Base-by-base conservation (phyloP, 2,113 vertebrate species). In the Eulemur macaco region DNA sequence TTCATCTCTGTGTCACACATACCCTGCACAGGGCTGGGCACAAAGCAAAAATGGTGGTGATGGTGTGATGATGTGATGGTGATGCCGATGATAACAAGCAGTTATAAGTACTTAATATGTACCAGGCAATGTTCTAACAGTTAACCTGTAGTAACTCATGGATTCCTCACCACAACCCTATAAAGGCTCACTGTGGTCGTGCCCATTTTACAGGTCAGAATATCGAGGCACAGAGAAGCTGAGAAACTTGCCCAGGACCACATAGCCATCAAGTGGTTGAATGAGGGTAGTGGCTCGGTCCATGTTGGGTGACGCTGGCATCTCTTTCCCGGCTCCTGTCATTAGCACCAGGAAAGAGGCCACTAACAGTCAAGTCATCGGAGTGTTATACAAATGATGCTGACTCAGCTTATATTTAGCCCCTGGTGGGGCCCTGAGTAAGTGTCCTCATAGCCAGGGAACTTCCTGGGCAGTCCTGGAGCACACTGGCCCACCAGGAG, bases 331-430 rank as follows among this genome's bases (percentile, higher is more conserved):
- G 60, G 52, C 37, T 64, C 60, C 56, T 25, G 54, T 69, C 66
- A 54, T 88, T 34, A 78, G 93, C 39, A 47, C 31, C 82, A 84
- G 94, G 89, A 91, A 96, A 50, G 89, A 94, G 82, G 81, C 52
- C 58, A 86, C 34, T 5, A 8, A 15, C 9, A 31, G 69, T 81
- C 86, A 81, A 5, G 66, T 84, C 85, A 73, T 5, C 0, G 23
- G 27, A 11, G 54, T 39, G 63, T n/a, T 68, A 74, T 47, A 76
- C 56, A 89, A 82, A 84, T 8, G 5, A 76, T 39, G 50, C n/a
- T 68, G 47, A 31, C 54, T 37, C 74, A 56, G 66, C 82, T 77
- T 76, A 4, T 63, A n/a, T 37, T 58, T 52, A 83, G 92, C 14
- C 34, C 0, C 56, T 64, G 56, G 1, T 45, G 39, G 74, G 50